A percentile compares a stretch with the other conserved stretches of the same genome.
Conservation (phyloP, 1,140 invertebrate genomes). For the Pogonognathellus flavescens region DNA sequence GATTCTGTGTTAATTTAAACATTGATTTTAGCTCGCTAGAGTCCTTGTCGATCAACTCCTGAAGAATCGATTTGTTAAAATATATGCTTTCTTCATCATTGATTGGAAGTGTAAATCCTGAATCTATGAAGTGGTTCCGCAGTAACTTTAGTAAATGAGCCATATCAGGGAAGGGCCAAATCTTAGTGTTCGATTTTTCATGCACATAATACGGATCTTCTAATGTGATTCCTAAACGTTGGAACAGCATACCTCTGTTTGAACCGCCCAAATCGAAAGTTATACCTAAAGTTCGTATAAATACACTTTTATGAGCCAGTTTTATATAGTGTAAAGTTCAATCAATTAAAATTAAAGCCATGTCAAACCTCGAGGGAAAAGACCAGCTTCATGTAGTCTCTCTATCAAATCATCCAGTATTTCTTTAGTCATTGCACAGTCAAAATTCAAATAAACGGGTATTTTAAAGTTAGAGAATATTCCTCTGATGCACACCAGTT, state of each 20-base stretch:
- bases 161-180: not conserved
- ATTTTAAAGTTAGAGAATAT: not conserved
- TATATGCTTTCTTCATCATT: too few relatives aligned
- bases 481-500: not conserved
- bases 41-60: not conserved
- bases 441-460: not conserved
- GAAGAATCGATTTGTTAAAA: not conserved
- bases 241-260: not conserved
- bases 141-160: not conserved
- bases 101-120: not conserved
- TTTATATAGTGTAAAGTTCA: too few relatives aligned
- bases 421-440: not conserved
- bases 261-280: not conserved
- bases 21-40: not conserved
- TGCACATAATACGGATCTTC: not conserved
- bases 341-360: too few relatives aligned
- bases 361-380: not conserved
- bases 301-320: too few relatives aligned
- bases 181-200: not conserved
- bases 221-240: not conserved
- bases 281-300: too few relatives aligned
- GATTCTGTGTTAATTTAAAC: not conserved
- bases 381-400: not conserved
- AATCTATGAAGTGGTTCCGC: not conserved
- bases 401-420: not conserved